These are phyloP conservation scores for Sphaerodactylus townsendi DNA, from an alignment of 2,113 vertebrate genomes.

Conservation along the genomic window DNA sequence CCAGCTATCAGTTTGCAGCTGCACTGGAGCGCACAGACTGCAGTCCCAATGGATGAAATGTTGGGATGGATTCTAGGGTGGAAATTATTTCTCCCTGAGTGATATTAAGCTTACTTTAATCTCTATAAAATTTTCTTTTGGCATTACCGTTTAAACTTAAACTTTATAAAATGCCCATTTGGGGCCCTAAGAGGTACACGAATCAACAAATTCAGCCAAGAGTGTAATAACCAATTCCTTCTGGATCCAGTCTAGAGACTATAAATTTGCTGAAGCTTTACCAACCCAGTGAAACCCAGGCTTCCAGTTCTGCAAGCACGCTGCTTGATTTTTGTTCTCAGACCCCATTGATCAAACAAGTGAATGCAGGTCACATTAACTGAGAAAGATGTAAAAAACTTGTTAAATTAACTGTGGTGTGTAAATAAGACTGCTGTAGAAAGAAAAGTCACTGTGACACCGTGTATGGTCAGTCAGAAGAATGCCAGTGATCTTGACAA, in stretches of 20 bases:
- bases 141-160: background rate
- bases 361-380: background rate
- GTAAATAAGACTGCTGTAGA: background rate
- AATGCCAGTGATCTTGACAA: background rate
- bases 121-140: background rate
- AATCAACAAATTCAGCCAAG: background rate
- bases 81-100: no score
- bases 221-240: background rate
- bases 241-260: background rate
- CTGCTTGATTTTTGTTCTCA: background rate
- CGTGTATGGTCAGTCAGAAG: background rate
- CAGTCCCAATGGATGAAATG: no score
- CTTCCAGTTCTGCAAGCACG: background rate
- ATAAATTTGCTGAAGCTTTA: background rate
- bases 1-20: no score
- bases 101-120: background rate
- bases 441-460: constrained; percentile 14
- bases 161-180: background rate
- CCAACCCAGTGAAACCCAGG: background rate
- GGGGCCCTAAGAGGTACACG: background rate
- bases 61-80: no score
- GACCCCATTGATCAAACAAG: constrained; percentile 1
- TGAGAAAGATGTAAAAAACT: background rate
- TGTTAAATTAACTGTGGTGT: background rate
- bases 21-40: no score